phyloP scores from a whole-genome alignment of 1,140 invertebrate genomes.

The Drosophila melanica region DNA sequence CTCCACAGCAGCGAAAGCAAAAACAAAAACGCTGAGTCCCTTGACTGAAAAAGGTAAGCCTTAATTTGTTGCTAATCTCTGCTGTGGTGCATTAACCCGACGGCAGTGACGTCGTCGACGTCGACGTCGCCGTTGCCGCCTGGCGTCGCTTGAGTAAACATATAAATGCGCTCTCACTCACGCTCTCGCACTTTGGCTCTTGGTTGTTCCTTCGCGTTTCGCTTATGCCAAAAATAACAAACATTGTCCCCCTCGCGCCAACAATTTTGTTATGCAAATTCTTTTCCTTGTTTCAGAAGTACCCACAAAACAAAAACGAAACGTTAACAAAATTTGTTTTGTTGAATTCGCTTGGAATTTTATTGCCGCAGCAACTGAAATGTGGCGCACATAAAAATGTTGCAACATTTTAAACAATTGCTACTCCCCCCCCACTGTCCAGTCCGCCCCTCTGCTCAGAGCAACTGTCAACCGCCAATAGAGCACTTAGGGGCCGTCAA shows the following conservation, averaged over 20 bases:
- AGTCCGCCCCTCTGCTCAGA: neutral
- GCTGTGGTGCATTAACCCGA: conserved; percentile 45
- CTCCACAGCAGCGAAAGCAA: conserved; percentile 25
- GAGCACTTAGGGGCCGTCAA: conserved; percentile 25
- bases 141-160: conserved; percentile 45
- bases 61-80: conserved; percentile 41
- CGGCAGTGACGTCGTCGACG: conserved; percentile 24
- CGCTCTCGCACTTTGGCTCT: neutral
- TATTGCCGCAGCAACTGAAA: conserved; percentile 48
- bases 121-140: conserved; percentile 3
- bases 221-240: conserved; percentile 75
- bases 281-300: conserved; percentile 58
- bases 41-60: conserved; percentile 67
- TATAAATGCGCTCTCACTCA: conserved; percentile 35
- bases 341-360: conserved; percentile 64
- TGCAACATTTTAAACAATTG: conserved; percentile 10
- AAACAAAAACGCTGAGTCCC: conserved; percentile 48
- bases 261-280: conserved; percentile 77
- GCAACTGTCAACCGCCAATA: conserved; percentile 13
- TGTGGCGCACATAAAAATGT: conserved; percentile 13
- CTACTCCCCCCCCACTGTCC: conserved; percentile 7
- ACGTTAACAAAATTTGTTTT: conserved; percentile 60
- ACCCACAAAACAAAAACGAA: conserved; percentile 48
- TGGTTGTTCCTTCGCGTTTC: conserved; percentile 2
- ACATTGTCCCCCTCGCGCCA: conserved; percentile 16